phyloP scores from a whole-genome alignment of 2,797 vertebrate genomes.

The Hydrolagus colliei region DNA sequence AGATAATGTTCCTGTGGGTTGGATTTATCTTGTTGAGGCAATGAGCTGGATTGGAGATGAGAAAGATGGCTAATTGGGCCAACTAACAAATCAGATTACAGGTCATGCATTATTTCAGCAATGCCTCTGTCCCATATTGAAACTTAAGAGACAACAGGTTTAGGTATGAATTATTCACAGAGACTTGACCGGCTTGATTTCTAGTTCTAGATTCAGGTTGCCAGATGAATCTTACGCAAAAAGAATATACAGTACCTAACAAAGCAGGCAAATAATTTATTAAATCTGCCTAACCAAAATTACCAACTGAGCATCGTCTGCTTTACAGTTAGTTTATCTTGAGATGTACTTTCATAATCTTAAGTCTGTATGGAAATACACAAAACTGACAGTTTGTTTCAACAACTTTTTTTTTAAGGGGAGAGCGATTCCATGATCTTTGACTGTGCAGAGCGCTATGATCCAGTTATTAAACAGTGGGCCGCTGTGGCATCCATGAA shows the following conservation, averaged over 20 bases:
- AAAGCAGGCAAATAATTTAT: background rate
- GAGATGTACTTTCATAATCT: background rate
- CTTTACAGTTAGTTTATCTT: background rate
- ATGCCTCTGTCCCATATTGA: background rate
- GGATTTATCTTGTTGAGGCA: background rate
- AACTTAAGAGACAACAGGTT: background rate
- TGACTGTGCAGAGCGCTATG: constrained; percentile 89
- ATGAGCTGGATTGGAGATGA: background rate
- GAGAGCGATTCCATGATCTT: constrained; percentile 97
- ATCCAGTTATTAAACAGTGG: constrained; percentile 94
- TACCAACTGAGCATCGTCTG: background rate
- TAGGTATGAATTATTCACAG: too few species aligned
- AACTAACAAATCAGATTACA: background rate
- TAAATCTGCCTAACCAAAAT: background rate
- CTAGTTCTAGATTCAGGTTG: background rate
- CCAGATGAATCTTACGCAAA: background rate
- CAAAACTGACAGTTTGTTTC: background rate
- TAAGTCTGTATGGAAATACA: too few species aligned
- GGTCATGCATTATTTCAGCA: background rate
- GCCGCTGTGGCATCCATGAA: constrained; percentile 85
- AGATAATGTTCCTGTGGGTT: background rate
- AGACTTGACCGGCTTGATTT: too few species aligned
- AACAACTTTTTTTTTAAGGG: constrained; percentile 54
- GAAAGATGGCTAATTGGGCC: background rate
- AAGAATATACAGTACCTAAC: background rate